These are phyloP conservation scores for Gymnopithys bicolor DNA, from an alignment of 2,797 vertebrate genomes.

Conservation along the genomic window DNA sequence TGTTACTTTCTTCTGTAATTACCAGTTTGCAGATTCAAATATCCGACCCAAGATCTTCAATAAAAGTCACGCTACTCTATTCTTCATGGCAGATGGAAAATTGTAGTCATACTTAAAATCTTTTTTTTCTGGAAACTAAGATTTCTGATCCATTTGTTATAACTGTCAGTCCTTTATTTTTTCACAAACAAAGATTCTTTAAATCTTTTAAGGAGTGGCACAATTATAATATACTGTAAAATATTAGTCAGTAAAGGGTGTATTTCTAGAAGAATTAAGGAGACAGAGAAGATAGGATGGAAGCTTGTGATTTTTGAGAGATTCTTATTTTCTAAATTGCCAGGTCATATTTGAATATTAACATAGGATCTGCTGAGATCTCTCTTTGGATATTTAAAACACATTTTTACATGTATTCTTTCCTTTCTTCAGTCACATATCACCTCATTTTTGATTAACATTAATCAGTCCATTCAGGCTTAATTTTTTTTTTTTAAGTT, in stretches of 20 bases:
- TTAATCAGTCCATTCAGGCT: neutral
- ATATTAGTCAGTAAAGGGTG: neutral
- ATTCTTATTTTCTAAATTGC: neutral
- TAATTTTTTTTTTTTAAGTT: constrained; percentile 44
- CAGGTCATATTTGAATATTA: neutral
- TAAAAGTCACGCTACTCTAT: neutral
- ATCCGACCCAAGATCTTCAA: neutral
- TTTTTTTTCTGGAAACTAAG: neutral
- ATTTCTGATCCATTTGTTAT: neutral
- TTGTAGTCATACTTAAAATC: neutral
- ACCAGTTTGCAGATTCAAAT: neutral
- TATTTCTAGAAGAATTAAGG: neutral
- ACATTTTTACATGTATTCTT: neutral
- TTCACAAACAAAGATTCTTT: neutral
- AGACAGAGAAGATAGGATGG: neutral
- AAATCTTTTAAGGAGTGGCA: neutral
- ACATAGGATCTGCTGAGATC: neutral
- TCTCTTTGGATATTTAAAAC: neutral
- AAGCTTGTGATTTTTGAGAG: neutral
- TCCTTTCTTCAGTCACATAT: neutral
- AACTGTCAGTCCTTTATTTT: neutral
- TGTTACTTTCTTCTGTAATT: neutral
- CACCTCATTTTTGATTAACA: neutral
- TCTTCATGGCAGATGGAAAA: neutral
- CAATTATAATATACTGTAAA: neutral